These are phyloP conservation scores for Nineta flava DNA, from an alignment of 2,888 invertebrate species.

Conservation along the genomic window DNA sequence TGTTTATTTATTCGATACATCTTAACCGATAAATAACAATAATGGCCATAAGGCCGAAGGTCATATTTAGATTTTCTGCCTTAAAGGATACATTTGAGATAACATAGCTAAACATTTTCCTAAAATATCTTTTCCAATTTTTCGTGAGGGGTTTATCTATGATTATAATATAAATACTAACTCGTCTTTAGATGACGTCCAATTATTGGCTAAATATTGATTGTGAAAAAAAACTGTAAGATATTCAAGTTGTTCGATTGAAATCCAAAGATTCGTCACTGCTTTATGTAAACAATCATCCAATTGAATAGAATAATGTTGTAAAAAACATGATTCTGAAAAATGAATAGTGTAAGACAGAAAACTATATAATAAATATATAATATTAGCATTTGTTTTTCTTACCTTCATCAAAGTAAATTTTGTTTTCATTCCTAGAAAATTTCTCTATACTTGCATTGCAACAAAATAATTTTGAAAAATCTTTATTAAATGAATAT, in stretches of 20 bases:
- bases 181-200: neutral
- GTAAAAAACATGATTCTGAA: neutral
- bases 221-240: neutral
- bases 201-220: neutral
- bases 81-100: too few species aligned
- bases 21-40: too few species aligned
- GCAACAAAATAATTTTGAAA: neutral
- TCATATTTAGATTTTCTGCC: too few species aligned
- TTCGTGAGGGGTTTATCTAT: too few species aligned
- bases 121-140: too few species aligned
- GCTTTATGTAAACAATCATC: neutral
- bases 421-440: neutral
- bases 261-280: neutral
- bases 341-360: neutral
- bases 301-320: neutral
- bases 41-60: too few species aligned
- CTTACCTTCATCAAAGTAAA: neutral
- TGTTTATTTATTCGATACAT: too few species aligned
- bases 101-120: too few species aligned
- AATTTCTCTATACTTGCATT: neutral
- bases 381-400: neutral
- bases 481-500: neutral
- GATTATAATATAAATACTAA: neutral
- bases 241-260: neutral
- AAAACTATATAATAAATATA: neutral